Conservation (phyloP, 2,888 invertebrate species). For the Eutolmus rufibarbis region DNA sequence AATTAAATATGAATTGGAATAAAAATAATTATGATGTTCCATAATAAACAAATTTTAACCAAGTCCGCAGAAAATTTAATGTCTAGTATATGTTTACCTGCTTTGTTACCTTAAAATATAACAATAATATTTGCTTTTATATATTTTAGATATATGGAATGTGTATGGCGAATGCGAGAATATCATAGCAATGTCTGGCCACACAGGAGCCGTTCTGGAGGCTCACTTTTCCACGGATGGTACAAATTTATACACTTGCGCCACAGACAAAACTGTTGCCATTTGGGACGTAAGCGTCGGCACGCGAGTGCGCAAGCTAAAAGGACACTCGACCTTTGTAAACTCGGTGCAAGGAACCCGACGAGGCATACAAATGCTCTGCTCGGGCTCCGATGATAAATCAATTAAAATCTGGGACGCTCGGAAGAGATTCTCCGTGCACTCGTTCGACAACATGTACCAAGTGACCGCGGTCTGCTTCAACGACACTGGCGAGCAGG, state of each 20-base stretch:
- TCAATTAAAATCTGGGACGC: constrained; percentile 84
- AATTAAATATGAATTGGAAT: too few species aligned
- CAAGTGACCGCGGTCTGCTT: constrained; percentile 90
- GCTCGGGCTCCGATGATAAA: constrained; percentile 94
- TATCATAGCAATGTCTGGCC: constrained; percentile 89
- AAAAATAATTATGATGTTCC: too few species aligned
- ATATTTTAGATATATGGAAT: constrained; percentile 82
- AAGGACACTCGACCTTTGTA: constrained; percentile 81
- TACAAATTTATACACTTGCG: constrained; percentile 84
- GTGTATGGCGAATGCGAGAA: constrained; percentile 99
- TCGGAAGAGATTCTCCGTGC: constrained; percentile 80
- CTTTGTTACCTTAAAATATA: too few species aligned
- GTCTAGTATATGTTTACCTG: too few species aligned
- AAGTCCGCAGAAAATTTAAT: too few species aligned
- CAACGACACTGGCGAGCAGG: constrained; percentile 94
- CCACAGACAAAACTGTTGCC: constrained; percentile 93
- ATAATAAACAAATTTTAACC: too few species aligned
- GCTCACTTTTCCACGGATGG: constrained; percentile 87
- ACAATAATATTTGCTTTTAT: too few species aligned
- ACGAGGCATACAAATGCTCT: constrained; percentile 88
- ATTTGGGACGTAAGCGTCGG: constrained; percentile 95
- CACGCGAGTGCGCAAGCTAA: constrained; percentile 85
- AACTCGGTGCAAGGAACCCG: constrained; percentile 75
- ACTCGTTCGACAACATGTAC: constrained; percentile 75
- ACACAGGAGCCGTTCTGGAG: constrained; percentile 95